Base-by-base conservation (phyloP, 92 coral and sea anemone species). In the Desmophyllum pertusum region DNA sequence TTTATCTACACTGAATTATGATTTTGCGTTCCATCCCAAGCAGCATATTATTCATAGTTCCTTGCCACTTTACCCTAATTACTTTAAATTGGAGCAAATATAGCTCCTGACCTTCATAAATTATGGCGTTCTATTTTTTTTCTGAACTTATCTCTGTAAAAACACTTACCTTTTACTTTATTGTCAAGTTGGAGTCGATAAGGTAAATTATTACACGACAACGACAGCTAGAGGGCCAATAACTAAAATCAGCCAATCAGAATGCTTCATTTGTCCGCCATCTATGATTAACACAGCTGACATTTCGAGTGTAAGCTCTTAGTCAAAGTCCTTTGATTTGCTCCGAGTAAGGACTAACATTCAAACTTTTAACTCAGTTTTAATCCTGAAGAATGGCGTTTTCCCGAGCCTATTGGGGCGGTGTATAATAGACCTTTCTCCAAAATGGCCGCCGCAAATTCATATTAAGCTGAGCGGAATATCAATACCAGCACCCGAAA, bases 171-270 rank as follows among this genome's bases (percentile, higher is more conserved):
- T 59, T 59, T 25, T 27, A 27, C 23, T 17, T 36, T 35, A 67
- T 18, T 66, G 71, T 38, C 73, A 67, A 37, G 29, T 38, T 67
- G 73, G 40, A 35, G 73, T 17, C 18, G 73, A 67, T 38, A 67
- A 67, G 42, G 42, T 30, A 66, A 66, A 18, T 37, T 67, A 67
- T 67, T 1, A 15, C 27, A 35, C 43, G 41, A 36, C 41, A 13
- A 35, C 6, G 39, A 35, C 42, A 31, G 9, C 70, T 13, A 4
- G 25, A 65, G 40, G 43, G 21, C 11, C 73, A 67, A 67, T 21
- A 38, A 36, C 18, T 18, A 18, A 33, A 18, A 36, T 67, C 27
- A 2, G 27, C 65, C 30, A 27, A 59, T 59, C 31, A 29, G 35
- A 59, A 25, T 8, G 33, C 65, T 8, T 27, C 10, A 10, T 27